These are phyloP conservation scores for Ammodytes marinus DNA, from an alignment of 2,113 vertebrate species.

Conservation along the genomic window DNA sequence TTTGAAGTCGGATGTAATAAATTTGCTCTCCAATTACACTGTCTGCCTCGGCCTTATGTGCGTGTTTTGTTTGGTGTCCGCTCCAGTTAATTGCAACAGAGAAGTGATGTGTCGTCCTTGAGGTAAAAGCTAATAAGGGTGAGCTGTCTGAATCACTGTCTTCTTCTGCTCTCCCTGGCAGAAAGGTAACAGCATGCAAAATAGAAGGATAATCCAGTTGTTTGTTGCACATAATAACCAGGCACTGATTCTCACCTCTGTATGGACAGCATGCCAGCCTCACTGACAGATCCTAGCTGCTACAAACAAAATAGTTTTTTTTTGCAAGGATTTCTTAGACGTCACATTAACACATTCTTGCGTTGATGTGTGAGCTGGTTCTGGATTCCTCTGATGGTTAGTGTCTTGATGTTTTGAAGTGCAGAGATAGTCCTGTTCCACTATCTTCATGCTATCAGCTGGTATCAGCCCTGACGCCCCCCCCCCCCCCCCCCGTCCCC, in stretches of 20 bases:
- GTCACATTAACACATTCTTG: not conserved
- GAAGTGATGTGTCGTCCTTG: conserved; percentile 60
- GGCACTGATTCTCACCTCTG: not conserved
- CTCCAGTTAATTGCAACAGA: conserved; percentile 73
- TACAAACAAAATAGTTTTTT: not conserved
- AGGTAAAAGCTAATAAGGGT: conserved; percentile 68
- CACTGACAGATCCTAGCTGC: not conserved
- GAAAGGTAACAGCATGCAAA: not conserved
- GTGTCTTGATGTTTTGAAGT: conserved; percentile 39
- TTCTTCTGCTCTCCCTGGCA: conserved; percentile 23
- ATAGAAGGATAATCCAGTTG: not conserved
- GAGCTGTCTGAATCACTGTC: conserved; percentile 48
- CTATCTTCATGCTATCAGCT: conserved; percentile 51
- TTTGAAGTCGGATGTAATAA: conserved; percentile 70
- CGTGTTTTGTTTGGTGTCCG: conserved; percentile 71
- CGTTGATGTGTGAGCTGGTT: conserved; percentile 26
- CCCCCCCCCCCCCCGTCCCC: no score
- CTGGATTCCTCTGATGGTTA: conserved; percentile 47
- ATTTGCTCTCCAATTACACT: conserved; percentile 72
- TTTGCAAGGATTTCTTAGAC: not conserved
- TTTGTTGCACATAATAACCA: not conserved
- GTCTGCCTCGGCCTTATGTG: conserved; percentile 41
- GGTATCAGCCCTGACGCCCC: conserved; percentile 33
- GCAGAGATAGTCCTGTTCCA: not conserved
- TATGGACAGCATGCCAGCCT: not conserved